These are phyloP conservation scores for Anser cygnoides DNA, from an alignment of 2,113 vertebrate genomes.

Conservation along the genomic window DNA sequence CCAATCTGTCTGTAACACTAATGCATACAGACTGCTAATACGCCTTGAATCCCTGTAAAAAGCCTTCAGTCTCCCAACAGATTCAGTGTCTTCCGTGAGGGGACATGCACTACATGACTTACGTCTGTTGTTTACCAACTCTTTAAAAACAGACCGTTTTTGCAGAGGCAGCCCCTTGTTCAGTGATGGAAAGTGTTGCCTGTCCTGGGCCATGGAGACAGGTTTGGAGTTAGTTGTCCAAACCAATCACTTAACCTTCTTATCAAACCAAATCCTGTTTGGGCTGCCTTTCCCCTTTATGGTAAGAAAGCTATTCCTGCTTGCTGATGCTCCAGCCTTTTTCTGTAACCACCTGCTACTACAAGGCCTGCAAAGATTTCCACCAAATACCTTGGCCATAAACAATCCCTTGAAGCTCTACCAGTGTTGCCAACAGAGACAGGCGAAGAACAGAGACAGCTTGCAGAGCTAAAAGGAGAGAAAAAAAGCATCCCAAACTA, in stretches of 20 bases:
- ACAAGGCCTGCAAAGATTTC: background rate
- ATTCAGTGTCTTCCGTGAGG: background rate
- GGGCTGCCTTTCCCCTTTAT: background rate
- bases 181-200: background rate
- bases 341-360: background rate
- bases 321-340: background rate
- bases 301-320: background rate
- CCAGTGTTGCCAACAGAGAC: background rate
- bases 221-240: background rate
- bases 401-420: background rate
- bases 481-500: background rate
- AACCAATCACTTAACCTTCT: background rate
- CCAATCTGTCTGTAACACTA: background rate
- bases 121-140: background rate
- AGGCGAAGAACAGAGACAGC: background rate
- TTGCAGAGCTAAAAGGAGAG: background rate
- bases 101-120: accelerated
- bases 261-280: background rate
- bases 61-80: background rate
- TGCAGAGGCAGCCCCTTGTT: background rate
- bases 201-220: accelerated
- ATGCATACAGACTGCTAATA: background rate
- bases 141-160: background rate
- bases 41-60: background rate
- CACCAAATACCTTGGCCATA: background rate